Base-by-base conservation (phyloP, 2,888 invertebrate genomes). In the Xylocampa areola region DNA sequence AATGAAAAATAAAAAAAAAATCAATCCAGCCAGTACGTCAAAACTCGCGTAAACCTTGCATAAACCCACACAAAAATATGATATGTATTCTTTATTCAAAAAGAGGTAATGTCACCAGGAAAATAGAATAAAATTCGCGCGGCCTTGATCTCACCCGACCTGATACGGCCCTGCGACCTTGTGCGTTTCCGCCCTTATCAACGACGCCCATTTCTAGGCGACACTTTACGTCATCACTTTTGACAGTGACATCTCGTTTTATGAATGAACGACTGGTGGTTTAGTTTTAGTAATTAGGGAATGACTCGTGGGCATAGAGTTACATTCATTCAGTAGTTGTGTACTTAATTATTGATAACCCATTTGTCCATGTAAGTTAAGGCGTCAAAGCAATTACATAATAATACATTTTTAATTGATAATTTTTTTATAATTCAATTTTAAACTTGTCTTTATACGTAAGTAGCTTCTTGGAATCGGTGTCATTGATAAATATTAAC, bases 121-220 rank as follows among this genome's bases (percentile, higher is more conserved):
- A 63, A 47, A 55, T 32, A 39, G n/a, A 47, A 33, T 37, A 48
- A n/a, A n/a, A 45, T 63, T 58, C 19, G 47, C 39, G 33, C 50
- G 68, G 48, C 79, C 80, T 81, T 80, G 77, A 76, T 71, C 77
- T 66, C 62, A n/a, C 41, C 45, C 55, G 17, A 30, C 65, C 48
- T 68, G 60, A 58, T 59, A 70, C 41, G 53, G 49, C 49, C 45
- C 47, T 53, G 5, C 62, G 75, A 66, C 81, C 82, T 83, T 82
- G 73, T 44, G 39, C 59, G 66, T 69, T 77, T 82, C 82, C 82
- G 79, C 69, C 81, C 79, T 81, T 84, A 84, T 84, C 83, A 61
- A 61, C 23, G 14, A 23, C 13, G 39, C 47, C 43, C 27, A 51
- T 66, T 70, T 55, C 30, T 61, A 40, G 33, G 58, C 35, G 55